Base-by-base conservation (phyloP, 2,888 invertebrate species). In the Chymomyza procnemis region DNA sequence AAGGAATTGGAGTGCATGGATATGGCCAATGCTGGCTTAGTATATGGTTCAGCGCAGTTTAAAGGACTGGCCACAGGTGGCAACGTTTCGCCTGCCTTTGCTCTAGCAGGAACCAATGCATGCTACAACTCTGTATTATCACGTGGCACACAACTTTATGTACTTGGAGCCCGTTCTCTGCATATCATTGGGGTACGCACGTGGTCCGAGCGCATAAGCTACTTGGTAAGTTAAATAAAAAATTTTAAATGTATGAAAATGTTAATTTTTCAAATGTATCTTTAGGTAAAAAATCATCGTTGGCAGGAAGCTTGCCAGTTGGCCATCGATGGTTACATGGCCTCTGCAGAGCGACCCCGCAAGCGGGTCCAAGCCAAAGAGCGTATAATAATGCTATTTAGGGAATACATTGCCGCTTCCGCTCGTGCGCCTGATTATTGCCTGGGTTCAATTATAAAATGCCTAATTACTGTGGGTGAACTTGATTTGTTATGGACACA, bases 1-100 rank as follows among this genome's bases (percentile, higher is more conserved):
- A 95, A 96, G 78, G 97, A 97, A 90, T 92, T 96, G 19, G 97
- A 97, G 91, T 93, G 95, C 22, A 91, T 96, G 74, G 97, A 97
- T 89, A 92, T 97, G 76, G 95, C 95, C 41, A 93, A 93, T 85
- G 95, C 96, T 16, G 95, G 96, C 50, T 93, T 97, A 50, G 96
- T 97, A 0, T 97, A 97, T 87, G 95, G 96, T 55, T 96, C 96
- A 41, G 96, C 97, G 54, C 96, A 91, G 88, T 96, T 95, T 84
- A 94, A 97, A 92, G 99, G 96, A 0, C 92, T 98, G 50, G 97
- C 98, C 71, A 99, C 99, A 0, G 99, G 99, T 5, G 98, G 99
- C 0, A 97, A 97, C 88, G 99, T 95, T 78, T 93, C 96, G 70
- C 92, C 92, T 3, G 94, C 94, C 0, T 92, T 94, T 89, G 92